Evolutionary conservation across 1,140 invertebrate species (phyloP), one percentile per base, ranked within the genome.

Genomic region (Ladona fulva): DNA sequence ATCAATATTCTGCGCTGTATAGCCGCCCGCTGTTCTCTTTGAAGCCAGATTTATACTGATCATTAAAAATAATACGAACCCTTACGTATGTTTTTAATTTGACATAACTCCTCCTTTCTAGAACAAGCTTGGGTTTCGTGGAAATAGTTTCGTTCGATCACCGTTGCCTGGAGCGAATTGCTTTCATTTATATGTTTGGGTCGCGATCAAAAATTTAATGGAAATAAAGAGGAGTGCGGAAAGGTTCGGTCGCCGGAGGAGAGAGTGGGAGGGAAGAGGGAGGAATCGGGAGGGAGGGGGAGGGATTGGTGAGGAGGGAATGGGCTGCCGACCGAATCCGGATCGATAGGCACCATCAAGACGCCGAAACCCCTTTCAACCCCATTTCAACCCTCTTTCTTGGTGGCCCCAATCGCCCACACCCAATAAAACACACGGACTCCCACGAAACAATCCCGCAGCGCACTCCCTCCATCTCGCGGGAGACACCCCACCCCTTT

Each of bases 331-430:
- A 52, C 14, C 52, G 12, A 66, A 66, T 66, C n/a, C 52, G 52
- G 52, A 66, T 66, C 52, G 52, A 66, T 66, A 66, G 16, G n/a
- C 52, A 66, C 52, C 52, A 66, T 22, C 52, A 66, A 66, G 52
- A 66, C 52, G 52, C 52, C 52, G n/a, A 66, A 66, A 66, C 52
- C 52, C 52, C 52, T 66, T 66, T 66, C 52, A 66, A 66, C 52
- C 52, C 52, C 52, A 66, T 66, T 66, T 66, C 52, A 66, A 66
- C 52, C 52, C 52, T 66, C 52, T 66, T 66, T 66, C 52, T 66
- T 66, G 16, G 52, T 22, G 3, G 1, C n/a, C 52, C 52, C 52
- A 66, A 16, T 19, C 52, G 52, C 52, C 52, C 52, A 22, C 52
- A 66, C 52, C 52, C 52, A 66, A 66, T 66, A 66, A 66, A 66